These are phyloP conservation scores for Nesidiocoris tenuis DNA, from an alignment of 2,888 invertebrate species.

Conservation along the genomic window DNA sequence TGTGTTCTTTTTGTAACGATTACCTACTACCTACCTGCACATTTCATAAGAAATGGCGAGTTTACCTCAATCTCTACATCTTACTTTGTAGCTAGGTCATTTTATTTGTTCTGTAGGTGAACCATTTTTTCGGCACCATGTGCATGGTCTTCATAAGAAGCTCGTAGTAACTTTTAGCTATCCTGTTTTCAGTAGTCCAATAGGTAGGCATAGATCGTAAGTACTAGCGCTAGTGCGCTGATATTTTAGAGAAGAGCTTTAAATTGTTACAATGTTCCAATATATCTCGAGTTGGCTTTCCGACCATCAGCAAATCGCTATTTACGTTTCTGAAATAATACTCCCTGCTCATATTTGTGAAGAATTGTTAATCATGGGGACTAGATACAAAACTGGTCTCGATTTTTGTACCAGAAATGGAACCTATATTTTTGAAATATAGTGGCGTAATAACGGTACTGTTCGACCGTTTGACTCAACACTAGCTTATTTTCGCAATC, in stretches of 20 bases:
- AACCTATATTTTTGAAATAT: neutral
- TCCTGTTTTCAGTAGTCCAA: neutral
- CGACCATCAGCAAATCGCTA: neutral
- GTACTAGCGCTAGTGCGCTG: neutral
- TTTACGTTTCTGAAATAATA: neutral
- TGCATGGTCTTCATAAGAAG: neutral
- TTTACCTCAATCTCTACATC: neutral
- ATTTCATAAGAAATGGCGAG: neutral
- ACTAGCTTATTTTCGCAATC: neutral
- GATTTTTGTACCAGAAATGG: neutral
- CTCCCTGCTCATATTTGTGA: neutral
- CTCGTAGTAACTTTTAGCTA: neutral
- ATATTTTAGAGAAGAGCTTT: neutral
- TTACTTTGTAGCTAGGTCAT: too few relatives aligned
- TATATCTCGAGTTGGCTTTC: neutral
- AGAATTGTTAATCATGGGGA: neutral
- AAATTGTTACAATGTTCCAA: neutral
- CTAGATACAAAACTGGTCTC: neutral
- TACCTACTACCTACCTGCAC: neutral
- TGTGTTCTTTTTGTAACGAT: neutral
- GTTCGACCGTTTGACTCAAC: neutral
- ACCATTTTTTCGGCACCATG: neutral
- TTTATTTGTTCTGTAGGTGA: neutral
- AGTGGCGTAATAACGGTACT: neutral
- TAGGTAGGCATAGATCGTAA: neutral